These are phyloP conservation scores for Urophycis tenuis DNA, from an alignment of 2,797 vertebrate genomes.

Conservation along the genomic window DNA sequence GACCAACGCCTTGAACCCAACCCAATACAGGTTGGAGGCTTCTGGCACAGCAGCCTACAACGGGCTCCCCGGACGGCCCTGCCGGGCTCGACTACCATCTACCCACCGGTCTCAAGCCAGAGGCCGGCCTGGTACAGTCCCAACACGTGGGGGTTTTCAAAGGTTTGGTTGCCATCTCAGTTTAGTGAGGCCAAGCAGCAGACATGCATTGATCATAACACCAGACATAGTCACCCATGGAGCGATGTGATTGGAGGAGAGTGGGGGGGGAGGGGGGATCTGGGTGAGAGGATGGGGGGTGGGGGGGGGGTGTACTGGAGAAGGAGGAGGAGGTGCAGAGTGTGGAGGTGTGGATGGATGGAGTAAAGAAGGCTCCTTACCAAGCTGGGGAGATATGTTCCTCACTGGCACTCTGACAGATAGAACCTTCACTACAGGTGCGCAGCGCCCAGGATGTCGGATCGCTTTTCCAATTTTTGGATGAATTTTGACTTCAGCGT, in stretches of 20 bases:
- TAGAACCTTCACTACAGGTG: constrained; percentile 53
- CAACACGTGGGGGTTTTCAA: constrained; percentile 14
- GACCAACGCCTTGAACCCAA: constrained; percentile 24
- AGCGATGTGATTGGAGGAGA: constrained; percentile 70
- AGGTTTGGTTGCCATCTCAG: constrained; percentile 17
- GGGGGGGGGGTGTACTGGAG: constrained; percentile 67
- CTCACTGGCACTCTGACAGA: constrained; percentile 69
- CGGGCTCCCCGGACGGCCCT: not conserved
- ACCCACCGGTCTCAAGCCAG: not conserved
- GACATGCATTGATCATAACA: constrained; percentile 73
- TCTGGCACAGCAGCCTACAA: not conserved
- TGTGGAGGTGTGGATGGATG: constrained; percentile 80
- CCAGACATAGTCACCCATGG: constrained; percentile 77
- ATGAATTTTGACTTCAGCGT: not conserved
- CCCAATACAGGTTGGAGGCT: constrained; percentile 11
- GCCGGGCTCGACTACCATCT: not conserved
- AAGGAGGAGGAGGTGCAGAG: constrained; percentile 57
- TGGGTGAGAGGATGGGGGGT: constrained; percentile 49
- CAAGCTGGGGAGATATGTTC: constrained; percentile 69
- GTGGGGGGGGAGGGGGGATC: constrained; percentile 11
- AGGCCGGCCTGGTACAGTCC: not conserved
- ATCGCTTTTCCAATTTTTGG: constrained; percentile 39
- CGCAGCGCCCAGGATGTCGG: constrained; percentile 47
- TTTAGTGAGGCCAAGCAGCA: constrained; percentile 69
- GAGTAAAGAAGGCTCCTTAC: constrained; percentile 83